These are phyloP conservation scores for Tenebrio molitor DNA, from an alignment of 1,140 invertebrate species.

Conservation along the genomic window DNA sequence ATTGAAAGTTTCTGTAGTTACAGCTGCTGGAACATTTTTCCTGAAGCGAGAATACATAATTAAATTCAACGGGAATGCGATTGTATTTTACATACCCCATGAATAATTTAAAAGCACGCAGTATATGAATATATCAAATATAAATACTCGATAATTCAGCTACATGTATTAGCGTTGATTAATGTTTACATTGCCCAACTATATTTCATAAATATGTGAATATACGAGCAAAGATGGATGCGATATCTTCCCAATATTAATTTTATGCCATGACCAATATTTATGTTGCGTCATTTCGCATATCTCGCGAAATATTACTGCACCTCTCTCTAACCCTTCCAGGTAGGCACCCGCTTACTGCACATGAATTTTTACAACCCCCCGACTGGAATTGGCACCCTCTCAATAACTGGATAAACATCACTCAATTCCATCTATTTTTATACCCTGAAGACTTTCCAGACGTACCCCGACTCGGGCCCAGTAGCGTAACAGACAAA, in stretches of 20 bases:
- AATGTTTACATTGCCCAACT: constrained; percentile 40
- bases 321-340: constrained; percentile 4
- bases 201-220: constrained; percentile 41
- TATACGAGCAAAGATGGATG: constrained; percentile 35
- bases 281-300: constrained; percentile 29
- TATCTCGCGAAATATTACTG: constrained; percentile 26
- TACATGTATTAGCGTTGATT: constrained; percentile 40
- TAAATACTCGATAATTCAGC: constrained; percentile 42
- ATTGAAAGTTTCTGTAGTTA: constrained; percentile 40
- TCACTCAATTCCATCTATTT: too few species aligned
- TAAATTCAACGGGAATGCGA: constrained; percentile 38
- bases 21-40: constrained; percentile 46
- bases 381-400: too few species aligned
- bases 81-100: constrained; percentile 47
- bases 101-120: constrained; percentile 44
- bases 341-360: too few species aligned
- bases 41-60: constrained; percentile 42
- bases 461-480: too few species aligned
- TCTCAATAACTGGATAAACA: too few species aligned
- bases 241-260: constrained; percentile 39
- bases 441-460: too few species aligned
- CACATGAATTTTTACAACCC: too few species aligned
- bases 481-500: too few species aligned
- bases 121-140: constrained; percentile 42
- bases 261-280: constrained; percentile 33